Conservation (phyloP, 64 coral and sea anemone genomes). For the Anthopleura sola region DNA sequence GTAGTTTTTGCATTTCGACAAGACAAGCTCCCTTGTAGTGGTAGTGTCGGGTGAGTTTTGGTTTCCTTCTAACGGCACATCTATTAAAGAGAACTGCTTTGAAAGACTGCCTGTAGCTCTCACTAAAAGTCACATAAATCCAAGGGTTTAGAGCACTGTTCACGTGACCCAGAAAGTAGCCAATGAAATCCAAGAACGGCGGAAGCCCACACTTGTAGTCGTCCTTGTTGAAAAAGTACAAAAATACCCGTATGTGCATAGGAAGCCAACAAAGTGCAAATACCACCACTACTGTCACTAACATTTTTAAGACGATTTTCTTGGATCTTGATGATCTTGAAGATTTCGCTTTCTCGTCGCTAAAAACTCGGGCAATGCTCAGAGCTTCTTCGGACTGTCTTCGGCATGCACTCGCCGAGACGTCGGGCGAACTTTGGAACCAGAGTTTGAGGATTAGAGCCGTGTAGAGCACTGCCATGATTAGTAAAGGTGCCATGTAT, state of each 20-base stretch:
- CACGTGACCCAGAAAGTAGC: conserved; percentile 68
- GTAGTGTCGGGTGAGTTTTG: background rate
- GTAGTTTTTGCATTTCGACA: conserved; percentile 14
- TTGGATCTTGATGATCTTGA: conserved; percentile 14
- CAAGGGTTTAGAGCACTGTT: conserved; percentile 70
- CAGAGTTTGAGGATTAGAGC: conserved; percentile 46
- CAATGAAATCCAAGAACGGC: conserved; percentile 56
- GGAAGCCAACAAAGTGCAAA: conserved; percentile 76
- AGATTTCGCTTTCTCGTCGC: background rate
- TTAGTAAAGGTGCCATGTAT: conserved; percentile 45
- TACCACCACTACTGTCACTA: conserved; percentile 65
- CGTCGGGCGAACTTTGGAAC: conserved; percentile 11
- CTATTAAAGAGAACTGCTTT: conserved; percentile 4
- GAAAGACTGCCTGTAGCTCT: conserved; percentile 16
- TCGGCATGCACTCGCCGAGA: background rate
- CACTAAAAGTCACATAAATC: conserved; percentile 49
- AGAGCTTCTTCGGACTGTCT: conserved; percentile 33
- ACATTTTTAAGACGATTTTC: conserved; percentile 60
- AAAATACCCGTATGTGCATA: conserved; percentile 64
- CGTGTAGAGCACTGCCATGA: conserved; percentile 62
- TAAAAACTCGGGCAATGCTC: conserved; percentile 4
- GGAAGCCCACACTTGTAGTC: conserved; percentile 56
- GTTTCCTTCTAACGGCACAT: background rate
- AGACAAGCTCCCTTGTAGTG: background rate
- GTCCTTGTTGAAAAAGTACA: conserved; percentile 51